These are phyloP conservation scores for Cheilosia soror DNA, from an alignment of 2,888 invertebrate genomes.

Conservation along the genomic window DNA sequence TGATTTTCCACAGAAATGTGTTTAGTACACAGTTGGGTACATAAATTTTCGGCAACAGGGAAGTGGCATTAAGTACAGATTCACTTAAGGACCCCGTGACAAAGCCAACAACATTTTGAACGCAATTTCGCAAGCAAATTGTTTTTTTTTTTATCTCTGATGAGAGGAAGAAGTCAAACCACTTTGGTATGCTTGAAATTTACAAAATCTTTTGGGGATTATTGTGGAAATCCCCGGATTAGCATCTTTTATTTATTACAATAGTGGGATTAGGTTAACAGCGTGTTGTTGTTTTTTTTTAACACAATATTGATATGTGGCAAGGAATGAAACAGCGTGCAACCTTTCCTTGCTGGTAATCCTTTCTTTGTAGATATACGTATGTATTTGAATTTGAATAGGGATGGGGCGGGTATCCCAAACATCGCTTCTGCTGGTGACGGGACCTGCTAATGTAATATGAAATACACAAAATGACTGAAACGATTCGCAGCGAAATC, in stretches of 20 bases:
- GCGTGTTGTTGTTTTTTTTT: background rate
- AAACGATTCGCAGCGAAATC: slow-evolving; percentile 10
- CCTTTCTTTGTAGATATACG: no score
- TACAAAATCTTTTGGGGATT: slow-evolving; percentile 29
- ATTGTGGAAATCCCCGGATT: slow-evolving; percentile 37
- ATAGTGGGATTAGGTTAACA: background rate
- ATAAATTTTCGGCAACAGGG: background rate
- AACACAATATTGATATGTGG: background rate
- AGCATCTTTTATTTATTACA: slow-evolving; percentile 32
- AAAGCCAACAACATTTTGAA: slow-evolving; percentile 29
- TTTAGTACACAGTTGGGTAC: background rate
- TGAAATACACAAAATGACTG: background rate
- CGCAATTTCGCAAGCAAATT: slow-evolving; percentile 24
- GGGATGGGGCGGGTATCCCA: no score
- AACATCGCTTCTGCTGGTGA: no score
- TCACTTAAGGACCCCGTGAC: slow-evolving; percentile 36
- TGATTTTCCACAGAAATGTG: background rate
- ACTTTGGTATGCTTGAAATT: slow-evolving; percentile 19
- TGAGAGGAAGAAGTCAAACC: slow-evolving; percentile 20
- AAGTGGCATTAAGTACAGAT: slow-evolving; percentile 42
- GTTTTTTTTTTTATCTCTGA: background rate
- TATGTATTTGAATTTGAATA: no score
- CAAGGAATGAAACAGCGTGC: background rate
- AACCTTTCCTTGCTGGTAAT: no score
- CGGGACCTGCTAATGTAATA: no score